These are phyloP conservation scores for Platycnemis pennipes DNA, from an alignment of 2,888 invertebrate genomes.

Conservation along the genomic window DNA sequence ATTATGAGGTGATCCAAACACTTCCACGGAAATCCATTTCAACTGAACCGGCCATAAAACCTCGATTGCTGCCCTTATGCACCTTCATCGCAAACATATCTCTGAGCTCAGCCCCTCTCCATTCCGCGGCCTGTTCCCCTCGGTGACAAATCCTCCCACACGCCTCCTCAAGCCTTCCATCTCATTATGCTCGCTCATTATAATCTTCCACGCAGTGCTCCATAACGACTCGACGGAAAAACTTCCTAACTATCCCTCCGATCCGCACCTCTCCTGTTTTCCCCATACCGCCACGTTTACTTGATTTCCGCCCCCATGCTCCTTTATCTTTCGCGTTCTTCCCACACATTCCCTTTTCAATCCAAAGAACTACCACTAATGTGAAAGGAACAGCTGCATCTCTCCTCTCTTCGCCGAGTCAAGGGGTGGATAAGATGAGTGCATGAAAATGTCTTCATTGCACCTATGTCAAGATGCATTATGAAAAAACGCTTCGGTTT, in stretches of 20 bases:
- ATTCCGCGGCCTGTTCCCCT: background rate
- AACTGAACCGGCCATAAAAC: constrained; percentile 35
- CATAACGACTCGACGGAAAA: constrained; percentile 39
- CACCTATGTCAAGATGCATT: background rate
- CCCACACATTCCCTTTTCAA: background rate
- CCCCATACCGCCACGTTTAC: background rate
- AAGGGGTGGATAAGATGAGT: background rate
- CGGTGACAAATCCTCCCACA: background rate
- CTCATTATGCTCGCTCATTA: constrained; percentile 65
- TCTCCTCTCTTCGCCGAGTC: background rate
- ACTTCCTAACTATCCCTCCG: background rate
- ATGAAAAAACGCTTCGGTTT: background rate
- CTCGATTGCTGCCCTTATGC: background rate
- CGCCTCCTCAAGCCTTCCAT: constrained; percentile 36
- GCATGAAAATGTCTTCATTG: background rate
- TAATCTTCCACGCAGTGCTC: constrained; percentile 57
- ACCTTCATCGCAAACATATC: background rate
- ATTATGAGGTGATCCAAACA: background rate
- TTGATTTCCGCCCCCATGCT: background rate
- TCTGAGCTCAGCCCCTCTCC: background rate
- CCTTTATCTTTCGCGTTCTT: background rate
- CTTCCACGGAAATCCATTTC: background rate
- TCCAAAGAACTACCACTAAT: background rate
- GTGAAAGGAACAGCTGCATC: background rate
- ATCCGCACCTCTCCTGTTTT: background rate